Base-by-base conservation (phyloP, 2,888 invertebrate species). In the Zaprionus lineosus region DNA sequence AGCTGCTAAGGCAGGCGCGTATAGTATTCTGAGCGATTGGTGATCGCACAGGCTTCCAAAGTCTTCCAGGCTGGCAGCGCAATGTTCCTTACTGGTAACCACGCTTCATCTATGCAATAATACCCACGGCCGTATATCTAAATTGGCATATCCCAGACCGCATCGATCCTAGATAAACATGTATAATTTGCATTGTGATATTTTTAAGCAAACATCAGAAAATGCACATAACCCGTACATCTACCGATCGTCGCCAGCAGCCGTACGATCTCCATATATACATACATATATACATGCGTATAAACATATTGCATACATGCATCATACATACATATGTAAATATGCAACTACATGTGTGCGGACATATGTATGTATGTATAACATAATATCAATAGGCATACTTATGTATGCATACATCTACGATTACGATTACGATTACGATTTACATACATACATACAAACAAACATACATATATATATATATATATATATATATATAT, bases 31-130 rank as follows among this genome's bases (percentile, higher is more conserved):
- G 12, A 8, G 11, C 28, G 29, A 33, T 21, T 28, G 8, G 29
- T 19, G 26, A 28, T 28, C 26, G 40, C 40, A 44, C 51, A 52
- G 74, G 60, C 74, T 79, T 76, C 43, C 21, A 61, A 77, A 78
- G 87, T 87, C 87, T 87, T 87, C 87, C 87, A 86, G 55, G 65
- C 67, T 60, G 56, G 48, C 57, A 53, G 57, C 63, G 74, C 48
- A 57, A 65, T 65, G 73, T 75, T 74, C 81, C 77, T 68, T 62
- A 62, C 47, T 60, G 61, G 34, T 33, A 34, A 51, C 21, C 46
- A 46, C 18, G 63, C 70, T 76, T 72, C 44, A 46, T 46, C 47
- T 15, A 48, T 47, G 52, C 39, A 36, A 52, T 34, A 46, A 47
- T n/a, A 40, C 16, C 21, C 5, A 39, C n/a, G 12, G 18, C n/a